Conservation (phyloP, 2,888 invertebrate species). For the Rapana venosa region DNA sequence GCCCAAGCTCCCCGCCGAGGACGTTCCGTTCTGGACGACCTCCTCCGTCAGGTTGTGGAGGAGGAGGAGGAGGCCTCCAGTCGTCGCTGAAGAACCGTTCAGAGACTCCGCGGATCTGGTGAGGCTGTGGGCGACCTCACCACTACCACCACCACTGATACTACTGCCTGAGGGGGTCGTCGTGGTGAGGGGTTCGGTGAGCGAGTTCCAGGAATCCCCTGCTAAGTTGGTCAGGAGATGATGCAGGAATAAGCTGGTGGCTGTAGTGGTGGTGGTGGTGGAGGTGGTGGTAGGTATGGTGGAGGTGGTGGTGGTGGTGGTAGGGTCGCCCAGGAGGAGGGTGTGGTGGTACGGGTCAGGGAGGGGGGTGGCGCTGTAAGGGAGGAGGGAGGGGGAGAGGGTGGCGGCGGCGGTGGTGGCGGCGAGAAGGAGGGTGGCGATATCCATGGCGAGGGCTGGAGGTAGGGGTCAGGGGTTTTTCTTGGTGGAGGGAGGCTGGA, state of each 20-base stretch:
- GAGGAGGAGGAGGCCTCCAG: neutral
- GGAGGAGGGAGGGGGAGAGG: neutral
- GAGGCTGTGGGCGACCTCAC: neutral
- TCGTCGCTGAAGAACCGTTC: neutral
- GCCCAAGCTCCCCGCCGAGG: neutral
- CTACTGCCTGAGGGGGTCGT: neutral
- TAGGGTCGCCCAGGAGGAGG: neutral
- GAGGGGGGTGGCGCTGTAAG: neutral
- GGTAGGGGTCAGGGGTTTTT: neutral
- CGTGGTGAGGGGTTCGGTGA: neutral
- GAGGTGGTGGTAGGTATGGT: neutral
- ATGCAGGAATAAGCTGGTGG: neutral
- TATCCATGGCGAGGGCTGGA: neutral
- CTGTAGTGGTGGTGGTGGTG: neutral
- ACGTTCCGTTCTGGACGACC: neutral
- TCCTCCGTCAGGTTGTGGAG: neutral
- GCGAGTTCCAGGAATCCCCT: neutral
- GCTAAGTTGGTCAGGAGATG: constrained; percentile 4
- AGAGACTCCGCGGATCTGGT: no score
- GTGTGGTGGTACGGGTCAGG: no score
- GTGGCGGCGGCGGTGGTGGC: neutral
- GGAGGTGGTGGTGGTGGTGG: constrained; percentile 1
- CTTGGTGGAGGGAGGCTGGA: no score
- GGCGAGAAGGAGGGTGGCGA: neutral
- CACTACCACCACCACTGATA: no score